Percentiles rank a stretch among this genome's conserved stretches.
These are phyloP conservation scores for Ginglymostoma cirratum DNA, from an alignment of 2,113 vertebrate species.

Conservation along the genomic window DNA sequence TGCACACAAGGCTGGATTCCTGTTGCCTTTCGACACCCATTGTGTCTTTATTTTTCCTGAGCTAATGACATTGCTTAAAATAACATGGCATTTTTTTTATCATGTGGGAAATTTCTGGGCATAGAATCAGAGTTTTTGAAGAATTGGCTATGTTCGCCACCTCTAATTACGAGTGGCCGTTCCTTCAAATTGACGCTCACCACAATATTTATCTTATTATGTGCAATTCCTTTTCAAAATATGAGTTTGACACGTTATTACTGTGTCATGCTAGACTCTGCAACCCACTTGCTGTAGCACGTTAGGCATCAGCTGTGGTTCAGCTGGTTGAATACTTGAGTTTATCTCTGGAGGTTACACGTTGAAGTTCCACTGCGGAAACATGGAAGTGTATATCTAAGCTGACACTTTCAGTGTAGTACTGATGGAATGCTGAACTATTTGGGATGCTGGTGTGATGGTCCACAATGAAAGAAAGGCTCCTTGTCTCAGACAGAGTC, in stretches of 20 bases:
- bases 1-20: neutral
- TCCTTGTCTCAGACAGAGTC: no score
- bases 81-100: neutral
- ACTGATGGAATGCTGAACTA: neutral
- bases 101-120: neutral
- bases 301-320: neutral
- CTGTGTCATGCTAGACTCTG: neutral
- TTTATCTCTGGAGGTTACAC: neutral
- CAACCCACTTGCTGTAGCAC: neutral
- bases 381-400: no score
- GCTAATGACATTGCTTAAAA: conserved; percentile 21
- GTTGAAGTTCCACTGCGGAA: neutral
- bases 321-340: neutral
- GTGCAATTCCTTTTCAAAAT: neutral
- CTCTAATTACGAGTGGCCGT: neutral
- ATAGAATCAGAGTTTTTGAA: neutral
- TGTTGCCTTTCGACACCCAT: neutral
- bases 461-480: no score
- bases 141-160: neutral
- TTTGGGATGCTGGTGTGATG: neutral
- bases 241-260: neutral
- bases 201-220: neutral
- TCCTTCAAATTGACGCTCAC: neutral
- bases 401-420: neutral
- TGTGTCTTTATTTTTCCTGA: neutral